Percentiles rank a stretch among this genome's conserved stretches.
These are phyloP conservation scores for Pseudococcus jackbeardsleyi DNA, from an alignment of 2,888 invertebrate genomes.

Conservation along the genomic window DNA sequence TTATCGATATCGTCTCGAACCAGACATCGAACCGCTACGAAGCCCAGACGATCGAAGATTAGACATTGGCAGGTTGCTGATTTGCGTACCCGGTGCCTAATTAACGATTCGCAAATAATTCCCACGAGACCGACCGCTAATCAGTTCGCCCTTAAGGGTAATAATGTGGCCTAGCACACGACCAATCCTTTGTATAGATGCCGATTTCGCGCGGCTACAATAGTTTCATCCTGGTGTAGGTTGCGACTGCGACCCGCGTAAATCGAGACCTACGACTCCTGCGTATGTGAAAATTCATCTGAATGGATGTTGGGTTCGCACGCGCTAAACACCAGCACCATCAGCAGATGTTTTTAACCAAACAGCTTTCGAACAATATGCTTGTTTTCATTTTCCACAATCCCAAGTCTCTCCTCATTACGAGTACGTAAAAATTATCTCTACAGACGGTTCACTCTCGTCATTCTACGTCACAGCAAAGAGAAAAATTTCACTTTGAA, in stretches of 20 bases:
- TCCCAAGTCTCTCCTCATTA: background rate
- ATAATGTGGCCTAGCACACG: conserved; percentile 21
- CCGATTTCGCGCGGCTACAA: conserved; percentile 22
- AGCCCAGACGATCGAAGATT: background rate
- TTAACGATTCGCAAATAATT: conserved; percentile 44
- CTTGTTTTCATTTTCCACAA: conserved; percentile 24
- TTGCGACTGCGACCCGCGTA: background rate
- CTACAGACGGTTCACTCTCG: background rate
- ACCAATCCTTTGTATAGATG: background rate
- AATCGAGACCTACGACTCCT: background rate
- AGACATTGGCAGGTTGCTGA: background rate
- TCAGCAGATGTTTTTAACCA: conserved; percentile 37
- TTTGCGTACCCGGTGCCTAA: background rate
- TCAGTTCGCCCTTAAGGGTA: background rate
- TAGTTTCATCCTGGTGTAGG: conserved; percentile 25
- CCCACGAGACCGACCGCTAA: conserved; percentile 47
- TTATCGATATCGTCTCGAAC: background rate
- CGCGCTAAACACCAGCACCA: conserved; percentile 31
- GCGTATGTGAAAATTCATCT: conserved; percentile 50
- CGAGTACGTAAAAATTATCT: too few relatives aligned
- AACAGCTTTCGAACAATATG: conserved; percentile 50
- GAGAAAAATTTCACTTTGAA: background rate
- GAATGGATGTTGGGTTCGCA: conserved; percentile 47
- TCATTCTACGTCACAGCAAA: background rate
- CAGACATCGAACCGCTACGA: background rate